Base-by-base conservation (phyloP, 2,113 vertebrate genomes). In the Agapornis roseicollis region DNA sequence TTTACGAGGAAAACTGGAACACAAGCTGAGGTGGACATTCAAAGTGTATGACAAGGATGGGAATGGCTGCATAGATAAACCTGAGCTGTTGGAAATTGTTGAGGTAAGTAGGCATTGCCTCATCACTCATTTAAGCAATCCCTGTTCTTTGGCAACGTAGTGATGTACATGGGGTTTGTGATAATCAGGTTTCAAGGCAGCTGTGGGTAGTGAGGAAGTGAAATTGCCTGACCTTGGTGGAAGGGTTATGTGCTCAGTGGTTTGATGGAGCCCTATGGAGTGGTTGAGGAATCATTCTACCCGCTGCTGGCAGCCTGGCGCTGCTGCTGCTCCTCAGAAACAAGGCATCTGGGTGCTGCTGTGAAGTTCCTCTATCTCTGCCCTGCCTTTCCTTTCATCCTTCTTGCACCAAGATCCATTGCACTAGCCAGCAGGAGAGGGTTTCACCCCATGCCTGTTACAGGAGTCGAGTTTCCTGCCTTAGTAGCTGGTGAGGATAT, bases 11-110 rank as follows among this genome's bases (percentile, higher is more conserved):
- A 99, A 99, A 84, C 95, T 99, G 97, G 99, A 99, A 68, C 99
- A 99, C 94, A 99, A 99, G 93, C 98, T 99, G 49, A 99, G 98
- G 97, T 99, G 99, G 99, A 99, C 99, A 3, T 99, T 99, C 97
- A 99, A 99, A 96, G 98, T 99, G 87, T 99, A 99, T 7, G 99
- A 99, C 97, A 99, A 99, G 95, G 99, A 99, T 83, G 98, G 98
- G 33, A 99, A 99, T 11, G 99, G 99, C 88, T 99, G 98, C 97
- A 99, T 99, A 29, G 99, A 99, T 94, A 99, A 98, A 96, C 97
- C 97, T 27, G 99, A 99, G 97, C 99, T 99, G 37, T 98, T 99
- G 74, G 99, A 99, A 98, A 99, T 99, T 19, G 98, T 99, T 83
- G 98, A 99, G 98, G 99, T 99, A 95, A 97, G 97, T 46, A 60